Percentiles rank a stretch among this genome's conserved stretches.
Evolutionary conservation across 2,113 vertebrate species (phyloP).

Genomic region (Takifugu flavidus): DNA sequence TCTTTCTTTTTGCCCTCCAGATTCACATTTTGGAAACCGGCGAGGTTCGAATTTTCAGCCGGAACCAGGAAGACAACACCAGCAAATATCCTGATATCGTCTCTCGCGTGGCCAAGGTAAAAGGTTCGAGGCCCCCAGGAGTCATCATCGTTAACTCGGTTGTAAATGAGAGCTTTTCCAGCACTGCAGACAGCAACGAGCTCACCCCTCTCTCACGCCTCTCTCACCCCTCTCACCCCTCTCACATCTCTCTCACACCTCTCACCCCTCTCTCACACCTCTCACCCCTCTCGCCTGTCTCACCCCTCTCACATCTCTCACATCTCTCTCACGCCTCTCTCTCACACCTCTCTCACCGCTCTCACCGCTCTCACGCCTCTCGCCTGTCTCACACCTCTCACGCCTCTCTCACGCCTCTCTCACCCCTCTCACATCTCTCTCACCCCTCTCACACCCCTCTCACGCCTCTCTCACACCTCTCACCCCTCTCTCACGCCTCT

Average conservation of each 20-base stretch:
- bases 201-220: constrained; percentile 21
- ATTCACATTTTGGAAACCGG: constrained; percentile 85
- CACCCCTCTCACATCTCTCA: too few species aligned
- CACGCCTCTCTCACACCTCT: too few species aligned
- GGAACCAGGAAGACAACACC: constrained; percentile 91
- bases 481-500: too few species aligned
- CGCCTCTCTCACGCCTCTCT: too few species aligned
- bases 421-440: too few species aligned
- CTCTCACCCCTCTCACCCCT: too few species aligned
- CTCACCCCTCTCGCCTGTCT: too few species aligned
- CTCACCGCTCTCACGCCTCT: constrained; percentile 6
- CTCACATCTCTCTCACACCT: too few species aligned
- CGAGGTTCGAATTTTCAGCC: constrained; percentile 84
- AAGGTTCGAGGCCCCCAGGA: constrained; percentile 3
- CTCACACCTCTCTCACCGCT: constrained; percentile 6
- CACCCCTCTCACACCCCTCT: too few species aligned
- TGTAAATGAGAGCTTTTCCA: constrained; percentile 36
- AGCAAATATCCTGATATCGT: constrained; percentile 88
- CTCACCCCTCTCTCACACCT: too few species aligned
- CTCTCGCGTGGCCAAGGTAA: constrained; percentile 83
- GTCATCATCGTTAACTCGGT: too few species aligned
- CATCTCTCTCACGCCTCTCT: constrained; percentile 8
- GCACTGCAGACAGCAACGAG: constrained; percentile 13
- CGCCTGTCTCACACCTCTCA: too few species aligned
- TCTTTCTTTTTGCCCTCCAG: constrained; percentile 51